Conservation (phyloP, 2,888 invertebrate genomes). For the Cosmorhoe ocellata region DNA sequence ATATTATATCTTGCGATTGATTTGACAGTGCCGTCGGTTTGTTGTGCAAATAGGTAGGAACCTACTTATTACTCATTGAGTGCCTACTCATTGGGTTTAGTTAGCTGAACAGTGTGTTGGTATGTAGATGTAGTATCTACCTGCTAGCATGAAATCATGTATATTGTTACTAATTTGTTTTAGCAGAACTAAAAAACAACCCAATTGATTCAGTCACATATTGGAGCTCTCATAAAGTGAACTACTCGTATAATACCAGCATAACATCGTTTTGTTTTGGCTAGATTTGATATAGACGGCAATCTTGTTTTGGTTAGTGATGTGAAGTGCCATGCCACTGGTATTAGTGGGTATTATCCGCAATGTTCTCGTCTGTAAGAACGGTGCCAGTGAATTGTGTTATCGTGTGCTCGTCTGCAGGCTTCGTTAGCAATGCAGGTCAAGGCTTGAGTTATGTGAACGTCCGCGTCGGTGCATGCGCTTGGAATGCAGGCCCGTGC, state of each 20-base stretch:
- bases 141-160: too few relatives aligned
- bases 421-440: constrained; percentile 67
- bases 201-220: too few relatives aligned
- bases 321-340: background rate
- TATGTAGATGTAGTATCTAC: too few relatives aligned
- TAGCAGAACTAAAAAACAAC: constrained; percentile 4
- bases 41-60: too few relatives aligned
- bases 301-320: constrained; percentile 11
- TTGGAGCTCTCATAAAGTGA: too few relatives aligned
- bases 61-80: constrained; percentile 13
- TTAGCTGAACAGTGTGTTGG: background rate
- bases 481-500: constrained; percentile 46
- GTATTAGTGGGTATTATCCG: constrained; percentile 19
- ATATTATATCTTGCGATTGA: too few relatives aligned
- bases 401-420: constrained; percentile 49
- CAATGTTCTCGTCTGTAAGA: constrained; percentile 35
- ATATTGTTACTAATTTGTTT: too few relatives aligned
- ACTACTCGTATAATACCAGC: too few relatives aligned
- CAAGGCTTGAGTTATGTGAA: constrained; percentile 67
- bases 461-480: constrained; percentile 46
- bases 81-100: background rate
- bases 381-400: constrained; percentile 44
- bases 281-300: too few relatives aligned
- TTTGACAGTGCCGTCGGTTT: too few relatives aligned
- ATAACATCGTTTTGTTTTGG: too few relatives aligned